Percentiles rank a stretch among this genome's conserved stretches.
phyloP scores from a whole-genome alignment of 2,797 vertebrate genomes.

The Pterois miles region DNA sequence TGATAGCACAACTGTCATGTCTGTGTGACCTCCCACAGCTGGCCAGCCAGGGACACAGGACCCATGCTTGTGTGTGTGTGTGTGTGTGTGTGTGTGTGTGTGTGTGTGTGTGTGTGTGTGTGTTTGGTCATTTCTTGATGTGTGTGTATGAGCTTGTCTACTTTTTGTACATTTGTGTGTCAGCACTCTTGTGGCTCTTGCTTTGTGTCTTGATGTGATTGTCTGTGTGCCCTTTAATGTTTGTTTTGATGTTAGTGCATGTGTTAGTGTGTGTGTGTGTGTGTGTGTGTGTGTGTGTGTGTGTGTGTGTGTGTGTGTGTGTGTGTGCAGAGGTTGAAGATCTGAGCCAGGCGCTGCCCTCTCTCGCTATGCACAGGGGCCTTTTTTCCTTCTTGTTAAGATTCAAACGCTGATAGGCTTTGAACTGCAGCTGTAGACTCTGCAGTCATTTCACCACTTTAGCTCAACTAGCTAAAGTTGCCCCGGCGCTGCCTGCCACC shows the following conservation, averaged over 20 bases:
- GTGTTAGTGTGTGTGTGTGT: constrained; percentile 67
- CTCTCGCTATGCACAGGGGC: constrained; percentile 72
- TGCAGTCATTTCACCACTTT: constrained; percentile 70
- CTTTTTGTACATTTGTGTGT: constrained; percentile 74
- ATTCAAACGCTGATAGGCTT: constrained; percentile 80
- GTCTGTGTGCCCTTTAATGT: constrained; percentile 80
- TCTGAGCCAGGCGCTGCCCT: constrained; percentile 75
- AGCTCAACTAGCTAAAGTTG: constrained; percentile 63
- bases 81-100: constrained; percentile 40
- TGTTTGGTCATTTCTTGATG: constrained; percentile 51
- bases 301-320: constrained; percentile 28
- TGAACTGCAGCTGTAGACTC: constrained; percentile 77
- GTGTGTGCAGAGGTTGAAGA: constrained; percentile 71
- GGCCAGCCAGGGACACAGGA: constrained; percentile 74
- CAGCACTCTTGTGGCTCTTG: constrained; percentile 74
- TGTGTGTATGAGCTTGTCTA: constrained; percentile 65
- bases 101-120: constrained; percentile 37
- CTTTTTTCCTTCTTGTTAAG: constrained; percentile 78
- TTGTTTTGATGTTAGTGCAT: constrained; percentile 76
- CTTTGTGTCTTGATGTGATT: constrained; percentile 79
- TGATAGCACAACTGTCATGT: constrained; percentile 81
- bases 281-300: constrained; percentile 49
- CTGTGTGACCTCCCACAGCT: constrained; percentile 84
- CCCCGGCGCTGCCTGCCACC: constrained; percentile 32
- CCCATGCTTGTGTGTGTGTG: constrained; percentile 47